Base-by-base conservation (phyloP, 2,888 invertebrate species). In the Phaonia tiefii region DNA sequence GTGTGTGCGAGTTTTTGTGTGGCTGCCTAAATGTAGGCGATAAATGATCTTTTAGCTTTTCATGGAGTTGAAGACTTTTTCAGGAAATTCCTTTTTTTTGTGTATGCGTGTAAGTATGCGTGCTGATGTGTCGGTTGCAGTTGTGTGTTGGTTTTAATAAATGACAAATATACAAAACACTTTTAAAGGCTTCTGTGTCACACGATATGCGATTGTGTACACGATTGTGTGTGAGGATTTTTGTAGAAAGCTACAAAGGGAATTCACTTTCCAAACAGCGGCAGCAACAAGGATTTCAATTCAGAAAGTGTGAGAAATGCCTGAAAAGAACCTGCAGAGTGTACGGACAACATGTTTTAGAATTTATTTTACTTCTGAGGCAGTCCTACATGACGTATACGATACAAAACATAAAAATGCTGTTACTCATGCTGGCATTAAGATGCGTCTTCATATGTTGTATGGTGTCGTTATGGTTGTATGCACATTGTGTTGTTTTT, bases 311-410 rank as follows among this genome's bases (percentile, higher is more conserved):
- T 31, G 31, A 5, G 3, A 31, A 31, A 31, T 31, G 3, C 8
- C 3, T 31, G 31, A 8, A 31, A 31, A 5, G 31, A 31, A 8
- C 3, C 31, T 8, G 31, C 8, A 31, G 31, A 31, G 3, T 31
- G 31, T 31, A 31, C 8, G 54, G n/a, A 42, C 17, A 69, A 25
- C 31, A 60, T 63, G 31, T 31, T 70, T 70, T 22, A 25, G 46
- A 56, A 76, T 76, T 76, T 70, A 76, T 76, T 70, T 65, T 65
- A 65, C 70, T 44, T 71, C 42, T 70, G 75, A 70, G 75, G 70
- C 3, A 31, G 31, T 31, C 31, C 31, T 31, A 51, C 75, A 63
- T 63, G 54, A 70, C 44, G 75, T 75, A 75, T 70, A 60, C 39
- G 56, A 31, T 65, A 51, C 25, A 51, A n/a, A 76, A 76, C 70